Evolutionary conservation across 2,113 vertebrate species (phyloP), one percentile per base, ranked within the genome.

Genomic region (Gasterosteus aculeatus): DNA sequence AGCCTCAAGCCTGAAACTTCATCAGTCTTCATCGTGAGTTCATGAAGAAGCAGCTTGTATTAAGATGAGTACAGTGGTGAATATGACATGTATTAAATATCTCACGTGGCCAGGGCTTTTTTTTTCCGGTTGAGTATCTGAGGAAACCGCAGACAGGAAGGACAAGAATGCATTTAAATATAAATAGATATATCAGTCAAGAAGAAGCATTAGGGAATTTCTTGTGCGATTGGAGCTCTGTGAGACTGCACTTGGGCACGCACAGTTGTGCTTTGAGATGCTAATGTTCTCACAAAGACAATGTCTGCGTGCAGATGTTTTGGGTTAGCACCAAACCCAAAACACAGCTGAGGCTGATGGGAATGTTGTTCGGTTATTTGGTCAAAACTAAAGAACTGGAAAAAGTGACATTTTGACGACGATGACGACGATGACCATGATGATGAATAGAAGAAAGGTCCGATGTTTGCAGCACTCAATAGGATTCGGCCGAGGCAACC

Each of bases 1-100:
- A 74, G 69, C 2, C 39, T 73, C 7, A 3, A 51, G 70, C 35
- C 67, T 18, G 70, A 71, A 75, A 75, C 44, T 72, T 77, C 83
- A 57, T 60, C 26, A 51, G 42, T 58, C 69, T 80, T 82, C 84
- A 59, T 72, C 72, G 41, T 73, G 51, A 58, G 70, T 85, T 78
- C 59, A 73, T 75, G 33, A 75, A 61, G 49, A 78, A 62, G 62
- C 42, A 74, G 59, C 35, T 60, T 16, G 53, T 44, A 26, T 81
- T 67, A 53, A 26, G 22, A 70, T 73, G 63, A 73, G 22, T 65
- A 54, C 66, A 69, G 62, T 7, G 7, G n/a, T 33, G 29, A 49
- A 10, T 41, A 26, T 39, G 18, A 71, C 53, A 46, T 67, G 5
- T 67, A 61, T 61, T 33, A 61, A 77, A 71, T 60, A 71, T 9